Percentiles rank a stretch among this genome's conserved stretches.
Conservation (phyloP, 2,797 vertebrate genomes). For the Amblyopsis hoosieri region DNA sequence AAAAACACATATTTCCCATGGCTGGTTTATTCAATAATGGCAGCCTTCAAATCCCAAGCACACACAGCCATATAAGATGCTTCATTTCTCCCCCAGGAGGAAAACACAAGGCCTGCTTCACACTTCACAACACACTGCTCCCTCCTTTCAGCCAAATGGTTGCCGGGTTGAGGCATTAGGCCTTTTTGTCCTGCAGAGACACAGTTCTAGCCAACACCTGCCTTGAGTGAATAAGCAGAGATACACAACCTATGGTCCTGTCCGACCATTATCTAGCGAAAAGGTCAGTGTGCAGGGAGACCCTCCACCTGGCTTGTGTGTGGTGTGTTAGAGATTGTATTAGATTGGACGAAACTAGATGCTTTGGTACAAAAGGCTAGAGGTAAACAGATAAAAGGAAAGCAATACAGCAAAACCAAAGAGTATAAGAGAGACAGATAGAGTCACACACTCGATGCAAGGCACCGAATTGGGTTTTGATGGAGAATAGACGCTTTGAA, state of each 20-base stretch:
- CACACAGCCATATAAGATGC: constrained; percentile 14
- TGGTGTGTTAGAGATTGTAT: not conserved
- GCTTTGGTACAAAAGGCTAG: constrained; percentile 8
- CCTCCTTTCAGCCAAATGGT: constrained; percentile 16
- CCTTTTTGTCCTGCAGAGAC: not conserved
- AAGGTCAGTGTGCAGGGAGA: constrained; percentile 46
- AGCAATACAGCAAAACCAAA: not conserved
- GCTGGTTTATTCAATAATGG: constrained; percentile 46
- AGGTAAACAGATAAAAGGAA: constrained; percentile 25
- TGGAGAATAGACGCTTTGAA: constrained; percentile 7
- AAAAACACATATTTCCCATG: constrained; percentile 22
- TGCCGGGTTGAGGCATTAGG: constrained; percentile 9
- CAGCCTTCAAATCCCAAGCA: constrained; percentile 33
- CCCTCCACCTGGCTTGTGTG: constrained; percentile 31
- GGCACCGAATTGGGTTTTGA: constrained; percentile 27
- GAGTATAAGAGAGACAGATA: not conserved
- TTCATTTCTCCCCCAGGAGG: not conserved
- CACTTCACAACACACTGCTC: constrained; percentile 5
- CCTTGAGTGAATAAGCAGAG: constrained; percentile 9
- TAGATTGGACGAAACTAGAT: too few relatives aligned
- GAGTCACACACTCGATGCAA: constrained; percentile 11
- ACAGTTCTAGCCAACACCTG: constrained; percentile 2
- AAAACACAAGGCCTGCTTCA: not conserved
- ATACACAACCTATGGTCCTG: constrained; percentile 17
- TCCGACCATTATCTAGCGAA: constrained; percentile 40